phyloP scores from a whole-genome alignment of 2,797 vertebrate genomes.

The Bothrops alternatus region DNA sequence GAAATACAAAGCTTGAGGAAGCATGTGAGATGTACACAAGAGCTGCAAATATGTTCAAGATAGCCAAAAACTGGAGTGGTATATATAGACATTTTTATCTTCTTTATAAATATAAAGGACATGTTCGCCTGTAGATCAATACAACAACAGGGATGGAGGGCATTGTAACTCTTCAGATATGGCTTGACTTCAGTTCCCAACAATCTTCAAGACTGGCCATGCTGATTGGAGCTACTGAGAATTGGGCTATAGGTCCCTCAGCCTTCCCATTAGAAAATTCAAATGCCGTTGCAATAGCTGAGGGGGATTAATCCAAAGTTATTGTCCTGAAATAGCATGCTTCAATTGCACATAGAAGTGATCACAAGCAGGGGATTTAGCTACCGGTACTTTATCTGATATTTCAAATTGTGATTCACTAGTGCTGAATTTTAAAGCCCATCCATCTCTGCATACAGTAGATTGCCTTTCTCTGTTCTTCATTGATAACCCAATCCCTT shows the following conservation, averaged over 20 bases:
- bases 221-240: not conserved
- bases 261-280: not conserved
- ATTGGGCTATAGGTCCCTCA: not conserved
- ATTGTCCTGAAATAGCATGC: not conserved
- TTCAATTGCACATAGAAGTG: not conserved
- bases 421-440: not conserved
- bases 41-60: constrained; percentile 99
- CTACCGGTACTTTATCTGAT: not conserved
- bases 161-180: not conserved
- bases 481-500: not conserved
- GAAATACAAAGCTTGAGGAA: constrained; percentile 93
- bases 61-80: constrained; percentile 99
- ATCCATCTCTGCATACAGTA: not conserved
- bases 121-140: not conserved
- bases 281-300: not conserved
- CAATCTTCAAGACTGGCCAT: not conserved
- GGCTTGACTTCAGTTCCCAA: not conserved
- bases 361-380: not conserved
- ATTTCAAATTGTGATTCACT: not conserved
- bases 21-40: constrained; percentile 99
- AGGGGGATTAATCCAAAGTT: not conserved
- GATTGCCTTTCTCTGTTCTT: constrained; percentile 1
- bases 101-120: not conserved
- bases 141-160: not conserved
- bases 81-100: constrained; percentile 57